A percentile compares a stretch with the other conserved stretches of the same genome.
phyloP scores from a whole-genome alignment of 2,113 vertebrate species.

The Phrynosoma blainvillii region DNA sequence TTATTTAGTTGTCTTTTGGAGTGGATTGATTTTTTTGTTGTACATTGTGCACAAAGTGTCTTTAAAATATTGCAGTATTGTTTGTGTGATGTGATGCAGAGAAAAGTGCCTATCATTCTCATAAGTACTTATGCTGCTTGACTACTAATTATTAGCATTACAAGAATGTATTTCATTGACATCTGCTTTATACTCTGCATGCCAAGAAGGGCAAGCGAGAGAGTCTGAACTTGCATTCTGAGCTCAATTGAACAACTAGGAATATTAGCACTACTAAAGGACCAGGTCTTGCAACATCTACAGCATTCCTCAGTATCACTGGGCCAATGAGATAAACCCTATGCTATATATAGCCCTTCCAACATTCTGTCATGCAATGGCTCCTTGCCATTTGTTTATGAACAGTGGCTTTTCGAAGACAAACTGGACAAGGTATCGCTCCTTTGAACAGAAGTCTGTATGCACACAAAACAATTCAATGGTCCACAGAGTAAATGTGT shows the following conservation, averaged over 20 bases:
- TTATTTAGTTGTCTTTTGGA: conserved; percentile 66
- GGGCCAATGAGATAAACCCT: not conserved
- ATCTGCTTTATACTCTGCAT: conserved; percentile 13
- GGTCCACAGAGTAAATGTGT: not conserved
- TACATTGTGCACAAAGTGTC: conserved; percentile 43
- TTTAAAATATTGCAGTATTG: conserved; percentile 47
- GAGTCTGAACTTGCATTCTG: not conserved
- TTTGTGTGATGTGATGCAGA: conserved; percentile 46
- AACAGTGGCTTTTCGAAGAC: not conserved
- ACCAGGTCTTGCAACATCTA: not conserved
- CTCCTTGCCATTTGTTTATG: not conserved
- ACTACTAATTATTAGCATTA: conserved; percentile 52
- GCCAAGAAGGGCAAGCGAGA: not conserved
- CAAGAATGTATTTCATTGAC: conserved; percentile 24
- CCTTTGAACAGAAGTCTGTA: not conserved
- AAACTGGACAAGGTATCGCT: not conserved
- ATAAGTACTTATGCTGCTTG: conserved; percentile 38
- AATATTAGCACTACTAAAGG: not conserved
- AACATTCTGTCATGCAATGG: not conserved
- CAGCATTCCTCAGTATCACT: not conserved
- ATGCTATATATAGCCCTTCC: not conserved
- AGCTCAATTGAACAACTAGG: not conserved
- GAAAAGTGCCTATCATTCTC: conserved; percentile 43
- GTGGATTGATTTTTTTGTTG: conserved; percentile 60
- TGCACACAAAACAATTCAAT: not conserved